Evolutionary conservation across 2,888 invertebrate species (phyloP).

Genomic region (Spilarctia lutea): DNA sequence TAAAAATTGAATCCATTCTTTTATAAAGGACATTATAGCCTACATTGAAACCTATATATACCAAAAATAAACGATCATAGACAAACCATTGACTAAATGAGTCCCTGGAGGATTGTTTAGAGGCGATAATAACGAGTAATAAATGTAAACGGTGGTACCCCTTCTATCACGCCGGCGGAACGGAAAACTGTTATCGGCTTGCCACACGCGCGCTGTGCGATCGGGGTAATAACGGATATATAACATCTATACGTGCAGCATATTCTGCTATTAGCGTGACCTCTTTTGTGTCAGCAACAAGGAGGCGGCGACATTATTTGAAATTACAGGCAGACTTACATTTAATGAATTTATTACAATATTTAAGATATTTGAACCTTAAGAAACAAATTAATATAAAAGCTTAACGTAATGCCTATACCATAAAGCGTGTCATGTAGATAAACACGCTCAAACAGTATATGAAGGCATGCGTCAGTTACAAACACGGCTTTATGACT

Average conservation of each 20-base stretch:
- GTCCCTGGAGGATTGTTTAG: constrained; percentile 77
- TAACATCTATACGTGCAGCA: constrained; percentile 49
- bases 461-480: constrained; percentile 9
- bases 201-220: constrained; percentile 68
- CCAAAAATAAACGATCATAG: constrained; percentile 48
- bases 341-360: not conserved
- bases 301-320: not conserved
- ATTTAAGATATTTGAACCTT: not conserved
- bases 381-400: not conserved
- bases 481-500: constrained; percentile 57
- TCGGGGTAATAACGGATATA: constrained; percentile 51
- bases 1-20: constrained; percentile 12
- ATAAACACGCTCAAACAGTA: not conserved
- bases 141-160: constrained; percentile 74
- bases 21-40: not conserved
- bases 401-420: not conserved
- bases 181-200: constrained; percentile 77
- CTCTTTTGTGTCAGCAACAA: not conserved
- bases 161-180: constrained; percentile 56
- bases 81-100: constrained; percentile 73
- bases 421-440: not conserved
- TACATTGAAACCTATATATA: not conserved
- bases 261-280: constrained; percentile 29
- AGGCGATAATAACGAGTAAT: constrained; percentile 82
- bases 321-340: not conserved